phyloP scores from a whole-genome alignment of 2,888 invertebrate species.

The Athrips mouffetella region DNA sequence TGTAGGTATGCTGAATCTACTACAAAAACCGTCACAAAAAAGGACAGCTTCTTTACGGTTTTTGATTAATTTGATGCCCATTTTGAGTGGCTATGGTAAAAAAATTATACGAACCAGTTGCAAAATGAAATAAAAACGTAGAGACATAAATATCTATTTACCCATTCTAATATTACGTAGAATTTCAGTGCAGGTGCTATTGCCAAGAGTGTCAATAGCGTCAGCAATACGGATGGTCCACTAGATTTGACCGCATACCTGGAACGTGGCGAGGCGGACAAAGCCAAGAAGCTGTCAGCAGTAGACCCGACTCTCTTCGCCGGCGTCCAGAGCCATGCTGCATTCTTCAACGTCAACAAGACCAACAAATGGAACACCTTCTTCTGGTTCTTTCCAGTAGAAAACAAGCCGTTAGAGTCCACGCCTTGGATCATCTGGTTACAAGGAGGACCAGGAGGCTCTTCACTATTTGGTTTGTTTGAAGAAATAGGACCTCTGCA shows the following conservation, averaged over 20 bases:
- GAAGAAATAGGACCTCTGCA: constrained; percentile 40
- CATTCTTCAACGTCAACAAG: constrained; percentile 82
- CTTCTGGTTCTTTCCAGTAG: constrained; percentile 87
- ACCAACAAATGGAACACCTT: constrained; percentile 83
- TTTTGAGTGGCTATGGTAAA: too few species aligned
- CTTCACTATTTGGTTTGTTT: constrained; percentile 64
- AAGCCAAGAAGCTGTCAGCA: constrained; percentile 33
- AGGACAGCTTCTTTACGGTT: too few species aligned
- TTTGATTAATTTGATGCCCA: too few species aligned
- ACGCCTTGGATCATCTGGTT: constrained; percentile 88
- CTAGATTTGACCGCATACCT: constrained; percentile 29
- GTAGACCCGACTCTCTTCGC: constrained; percentile 34
- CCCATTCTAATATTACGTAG: too few species aligned
- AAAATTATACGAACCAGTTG: too few species aligned
- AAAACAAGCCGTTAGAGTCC: constrained; percentile 28
- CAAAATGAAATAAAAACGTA: too few species aligned
- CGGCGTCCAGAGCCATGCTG: constrained; percentile 57
- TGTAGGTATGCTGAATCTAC: too few species aligned
- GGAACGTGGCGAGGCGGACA: constrained; percentile 24
- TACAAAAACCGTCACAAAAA: too few species aligned
- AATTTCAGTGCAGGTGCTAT: not conserved
- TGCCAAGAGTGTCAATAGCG: not conserved
- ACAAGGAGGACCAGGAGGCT: constrained; percentile 88
- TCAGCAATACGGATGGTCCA: not conserved
- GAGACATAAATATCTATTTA: too few species aligned